These are phyloP conservation scores for Apoda limacodes DNA, from an alignment of 2,888 invertebrate species.

Conservation along the genomic window DNA sequence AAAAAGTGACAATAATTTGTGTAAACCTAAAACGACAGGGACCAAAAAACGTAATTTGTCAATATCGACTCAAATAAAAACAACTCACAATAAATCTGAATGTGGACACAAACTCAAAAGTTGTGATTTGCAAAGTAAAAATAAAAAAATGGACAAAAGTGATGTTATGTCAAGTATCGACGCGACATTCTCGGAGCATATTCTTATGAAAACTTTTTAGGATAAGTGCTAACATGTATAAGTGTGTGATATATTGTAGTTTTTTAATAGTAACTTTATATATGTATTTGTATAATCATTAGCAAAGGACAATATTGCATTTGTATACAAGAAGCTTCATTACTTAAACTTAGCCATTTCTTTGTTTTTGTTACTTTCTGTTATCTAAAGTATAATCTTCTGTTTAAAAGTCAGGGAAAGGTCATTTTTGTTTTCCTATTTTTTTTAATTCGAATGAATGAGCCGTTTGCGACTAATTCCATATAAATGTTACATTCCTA, in stretches of 20 bases:
- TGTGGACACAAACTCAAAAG: conserved; percentile 51
- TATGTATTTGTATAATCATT: too few species aligned
- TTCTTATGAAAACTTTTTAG: conserved; percentile 54
- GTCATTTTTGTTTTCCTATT: too few species aligned
- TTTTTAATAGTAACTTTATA: too few species aligned
- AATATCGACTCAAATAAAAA: conserved; percentile 51
- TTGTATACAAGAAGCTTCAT: too few species aligned
- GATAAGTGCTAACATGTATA: background rate
- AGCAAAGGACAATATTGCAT: too few species aligned
- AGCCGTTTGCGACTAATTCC: too few species aligned
- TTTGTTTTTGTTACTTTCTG: too few species aligned
- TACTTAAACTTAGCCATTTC: too few species aligned
- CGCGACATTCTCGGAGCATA: conserved; percentile 46
- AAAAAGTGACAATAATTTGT: conserved; percentile 27
- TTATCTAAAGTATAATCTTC: too few species aligned
- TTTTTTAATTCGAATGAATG: too few species aligned
- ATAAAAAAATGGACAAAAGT: conserved; percentile 36
- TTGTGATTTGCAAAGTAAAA: conserved; percentile 46
- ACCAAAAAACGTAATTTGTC: conserved; percentile 50
- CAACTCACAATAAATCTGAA: conserved; percentile 57
- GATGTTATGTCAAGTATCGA: conserved; percentile 40
- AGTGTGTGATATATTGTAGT: background rate
- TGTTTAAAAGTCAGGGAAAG: too few species aligned
- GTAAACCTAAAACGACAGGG: conserved; percentile 37
- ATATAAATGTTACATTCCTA: too few species aligned